Conservation (phyloP, 2,113 vertebrate species). For the Spizaetus ornatus region DNA sequence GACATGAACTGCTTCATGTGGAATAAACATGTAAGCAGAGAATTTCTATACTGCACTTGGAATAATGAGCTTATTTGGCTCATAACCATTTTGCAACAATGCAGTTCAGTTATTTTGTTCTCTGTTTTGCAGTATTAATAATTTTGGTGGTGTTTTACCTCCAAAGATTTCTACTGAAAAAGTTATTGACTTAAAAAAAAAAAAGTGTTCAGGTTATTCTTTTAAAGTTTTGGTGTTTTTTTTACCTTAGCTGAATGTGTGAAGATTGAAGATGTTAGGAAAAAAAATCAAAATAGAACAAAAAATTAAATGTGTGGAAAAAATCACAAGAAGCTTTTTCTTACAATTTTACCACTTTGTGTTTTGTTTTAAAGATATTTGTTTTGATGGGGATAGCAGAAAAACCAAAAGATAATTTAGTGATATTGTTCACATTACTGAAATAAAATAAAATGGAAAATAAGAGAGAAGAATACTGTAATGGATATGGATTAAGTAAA, state of each 20-base stretch:
- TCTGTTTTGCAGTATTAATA: not conserved
- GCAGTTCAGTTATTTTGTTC: not conserved
- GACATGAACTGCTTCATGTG: not conserved
- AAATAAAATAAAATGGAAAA: not conserved
- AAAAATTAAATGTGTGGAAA: not conserved
- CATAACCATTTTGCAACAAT: not conserved
- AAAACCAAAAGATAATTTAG: not conserved
- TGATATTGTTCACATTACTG: not conserved
- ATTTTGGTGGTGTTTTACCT: not conserved
- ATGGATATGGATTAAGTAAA: not conserved
- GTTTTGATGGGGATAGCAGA: not conserved
- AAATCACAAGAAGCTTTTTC: not conserved
- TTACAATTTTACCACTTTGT: not conserved
- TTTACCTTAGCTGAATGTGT: not conserved
- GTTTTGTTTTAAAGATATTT: not conserved
- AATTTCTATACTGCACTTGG: not conserved
- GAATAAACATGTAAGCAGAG: not conserved
- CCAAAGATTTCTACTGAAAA: not conserved
- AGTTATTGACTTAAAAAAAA: not conserved
- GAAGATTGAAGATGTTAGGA: not conserved
- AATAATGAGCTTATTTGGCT: not conserved
- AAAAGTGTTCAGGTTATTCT: not conserved
- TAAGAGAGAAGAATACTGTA: not conserved
- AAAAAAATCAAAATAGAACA: not conserved
- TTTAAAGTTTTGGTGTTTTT: not conserved